A percentile compares a stretch with the other conserved stretches of the same genome.
phyloP scores from a whole-genome alignment of 2,888 invertebrate species.

The Hypomecis punctinalis region DNA sequence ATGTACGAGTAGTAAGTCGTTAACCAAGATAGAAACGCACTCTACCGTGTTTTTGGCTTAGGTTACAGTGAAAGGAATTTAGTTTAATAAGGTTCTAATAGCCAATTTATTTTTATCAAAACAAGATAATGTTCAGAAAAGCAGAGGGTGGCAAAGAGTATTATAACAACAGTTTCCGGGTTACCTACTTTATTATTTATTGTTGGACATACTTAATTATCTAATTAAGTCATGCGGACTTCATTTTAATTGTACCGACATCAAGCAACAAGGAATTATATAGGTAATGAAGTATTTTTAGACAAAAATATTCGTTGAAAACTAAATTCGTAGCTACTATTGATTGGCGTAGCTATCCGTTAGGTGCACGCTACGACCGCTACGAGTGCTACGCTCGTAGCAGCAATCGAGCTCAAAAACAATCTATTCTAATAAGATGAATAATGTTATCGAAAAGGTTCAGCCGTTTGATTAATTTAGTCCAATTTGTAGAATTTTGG shows the following conservation, averaged over 20 bases:
- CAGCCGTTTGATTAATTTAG: slow-evolving; percentile 55
- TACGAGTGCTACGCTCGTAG: slow-evolving; percentile 27
- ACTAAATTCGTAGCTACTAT: slow-evolving; percentile 20
- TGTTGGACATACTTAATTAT: not conserved
- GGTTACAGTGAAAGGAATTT: too few relatives aligned
- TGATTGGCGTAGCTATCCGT: slow-evolving; percentile 1
- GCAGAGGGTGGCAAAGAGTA: too few relatives aligned
- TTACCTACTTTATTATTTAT: too few relatives aligned
- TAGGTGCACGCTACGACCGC: slow-evolving; percentile 17
- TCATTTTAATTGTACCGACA: slow-evolving; percentile 6
- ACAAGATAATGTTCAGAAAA: too few relatives aligned
- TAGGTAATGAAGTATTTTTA: too few relatives aligned
- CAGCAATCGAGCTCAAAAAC: slow-evolving; percentile 34
- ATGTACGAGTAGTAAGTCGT: too few relatives aligned
- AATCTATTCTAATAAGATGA: slow-evolving; percentile 34
- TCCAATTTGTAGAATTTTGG: slow-evolving; percentile 47
- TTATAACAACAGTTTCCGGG: too few relatives aligned
- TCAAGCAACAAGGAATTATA: not conserved
- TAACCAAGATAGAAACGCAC: too few relatives aligned
- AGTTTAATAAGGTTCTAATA: not conserved
- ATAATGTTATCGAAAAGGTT: slow-evolving; percentile 40
- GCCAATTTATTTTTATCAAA: too few relatives aligned
- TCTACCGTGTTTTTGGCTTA: too few relatives aligned
- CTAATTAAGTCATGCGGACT: slow-evolving; percentile 1
- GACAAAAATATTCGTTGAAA: slow-evolving; percentile 7